phyloP scores from a whole-genome alignment of 2,888 invertebrate species.

The Automeris io region DNA sequence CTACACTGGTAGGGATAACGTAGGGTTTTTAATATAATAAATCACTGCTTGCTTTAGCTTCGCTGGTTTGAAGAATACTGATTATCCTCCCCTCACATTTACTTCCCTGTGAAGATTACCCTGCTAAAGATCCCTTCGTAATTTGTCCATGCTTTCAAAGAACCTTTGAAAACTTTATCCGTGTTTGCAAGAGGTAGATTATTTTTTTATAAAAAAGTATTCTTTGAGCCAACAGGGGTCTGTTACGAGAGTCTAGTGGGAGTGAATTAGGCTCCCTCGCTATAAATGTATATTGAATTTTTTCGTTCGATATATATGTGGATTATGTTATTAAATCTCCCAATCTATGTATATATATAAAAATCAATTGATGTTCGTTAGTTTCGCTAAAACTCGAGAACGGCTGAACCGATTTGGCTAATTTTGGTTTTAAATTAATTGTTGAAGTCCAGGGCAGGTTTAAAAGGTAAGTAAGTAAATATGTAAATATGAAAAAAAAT shows the following conservation, averaged over 20 bases:
- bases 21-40: constrained; percentile 59
- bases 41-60: constrained; percentile 42
- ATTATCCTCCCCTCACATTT: constrained; percentile 26
- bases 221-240: neutral
- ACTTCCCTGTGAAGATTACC: constrained; percentile 19
- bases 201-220: neutral
- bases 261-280: neutral
- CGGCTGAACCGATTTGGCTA: too few relatives aligned
- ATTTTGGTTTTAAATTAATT: too few relatives aligned
- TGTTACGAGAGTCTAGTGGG: neutral
- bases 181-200: constrained; percentile 2
- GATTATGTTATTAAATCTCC: too few relatives aligned
- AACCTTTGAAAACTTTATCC: neutral
- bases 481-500: too few relatives aligned
- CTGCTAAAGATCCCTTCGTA: constrained; percentile 2
- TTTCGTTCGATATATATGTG: too few relatives aligned
- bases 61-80: constrained; percentile 28
- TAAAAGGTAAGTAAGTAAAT: too few relatives aligned
- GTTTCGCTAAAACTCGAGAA: too few relatives aligned
- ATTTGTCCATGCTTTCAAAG: constrained; percentile 5
- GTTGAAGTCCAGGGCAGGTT: too few relatives aligned
- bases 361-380: too few relatives aligned
- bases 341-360: too few relatives aligned
- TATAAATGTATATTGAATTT: too few relatives aligned
- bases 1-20: constrained; percentile 34